Percentiles rank a stretch among this genome's conserved stretches.
These are phyloP conservation scores for Polypterus senegalus DNA, from an alignment of 2,113 vertebrate genomes.

Conservation along the genomic window DNA sequence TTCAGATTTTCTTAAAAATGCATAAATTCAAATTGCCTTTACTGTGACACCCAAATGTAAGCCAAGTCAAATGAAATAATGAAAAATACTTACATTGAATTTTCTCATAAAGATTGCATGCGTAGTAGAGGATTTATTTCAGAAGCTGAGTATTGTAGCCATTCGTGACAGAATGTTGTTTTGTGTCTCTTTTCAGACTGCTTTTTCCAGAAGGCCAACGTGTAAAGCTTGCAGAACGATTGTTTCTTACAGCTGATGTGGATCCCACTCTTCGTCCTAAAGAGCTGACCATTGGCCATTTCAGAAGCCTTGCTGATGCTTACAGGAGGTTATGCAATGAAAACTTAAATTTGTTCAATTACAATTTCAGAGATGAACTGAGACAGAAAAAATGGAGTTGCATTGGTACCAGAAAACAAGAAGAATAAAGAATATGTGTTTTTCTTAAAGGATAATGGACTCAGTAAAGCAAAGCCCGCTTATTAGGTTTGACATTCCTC, in stretches of 20 bases:
- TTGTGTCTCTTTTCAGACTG: conserved; percentile 44
- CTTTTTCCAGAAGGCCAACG: conserved; percentile 74
- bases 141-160: conserved; percentile 19
- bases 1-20: too few species aligned
- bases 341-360: conserved; percentile 56
- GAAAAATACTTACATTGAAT: too few species aligned
- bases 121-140: too few species aligned
- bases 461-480: conserved; percentile 19
- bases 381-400: conserved; percentile 24
- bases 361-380: conserved; percentile 75
- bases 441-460: conserved; percentile 19
- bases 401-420: background rate
- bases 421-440: background rate
- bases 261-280: conserved; percentile 70
- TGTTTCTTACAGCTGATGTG: conserved; percentile 66
- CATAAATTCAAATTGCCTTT: too few species aligned
- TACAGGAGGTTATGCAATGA: conserved; percentile 66
- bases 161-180: conserved; percentile 6
- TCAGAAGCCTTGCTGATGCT: conserved; percentile 60
- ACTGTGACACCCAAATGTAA: too few species aligned
- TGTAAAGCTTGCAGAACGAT: conserved; percentile 50
- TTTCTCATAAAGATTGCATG: too few species aligned
- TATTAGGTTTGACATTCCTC: background rate
- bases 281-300: conserved; percentile 66
- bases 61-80: too few species aligned